Evolutionary conservation across 2,797 vertebrate species (phyloP).

Genomic region (Siniperca scherzeri): DNA sequence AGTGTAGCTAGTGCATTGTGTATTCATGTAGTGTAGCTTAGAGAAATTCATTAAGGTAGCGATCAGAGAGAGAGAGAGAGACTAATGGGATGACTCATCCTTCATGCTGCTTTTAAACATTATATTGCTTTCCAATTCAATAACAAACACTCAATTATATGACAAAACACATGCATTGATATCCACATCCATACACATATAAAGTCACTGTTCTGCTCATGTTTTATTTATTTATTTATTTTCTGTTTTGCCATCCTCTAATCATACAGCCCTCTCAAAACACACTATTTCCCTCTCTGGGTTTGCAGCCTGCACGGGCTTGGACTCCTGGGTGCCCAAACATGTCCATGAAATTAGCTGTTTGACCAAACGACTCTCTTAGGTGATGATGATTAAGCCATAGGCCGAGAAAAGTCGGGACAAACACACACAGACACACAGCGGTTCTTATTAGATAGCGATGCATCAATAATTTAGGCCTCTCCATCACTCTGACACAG

Average conservation of each 20-base stretch:
- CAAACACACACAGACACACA: constrained; percentile 52
- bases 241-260: constrained; percentile 13
- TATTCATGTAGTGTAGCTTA: constrained; percentile 46
- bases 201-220: constrained; percentile 7
- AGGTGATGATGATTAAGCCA: constrained; percentile 60
- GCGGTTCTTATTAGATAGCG: constrained; percentile 72
- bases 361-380: constrained; percentile 60
- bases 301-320: constrained; percentile 12
- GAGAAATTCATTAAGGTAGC: constrained; percentile 42
- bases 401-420: constrained; percentile 29
- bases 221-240: neutral
- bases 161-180: neutral
- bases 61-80: constrained; percentile 6
- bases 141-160: constrained; percentile 25
- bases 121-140: constrained; percentile 24
- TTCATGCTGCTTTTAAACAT: constrained; percentile 26
- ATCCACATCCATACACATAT: neutral
- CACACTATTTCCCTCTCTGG: constrained; percentile 9
- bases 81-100: constrained; percentile 41
- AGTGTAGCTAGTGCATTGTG: constrained; percentile 40
- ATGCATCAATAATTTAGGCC: constrained; percentile 82
- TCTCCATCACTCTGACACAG: constrained; percentile 75
- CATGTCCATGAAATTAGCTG: constrained; percentile 60
- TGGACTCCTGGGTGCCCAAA: constrained; percentile 36
- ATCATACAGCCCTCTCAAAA: constrained; percentile 1